Percentiles rank a stretch among this genome's conserved stretches.
phyloP scores from a whole-genome alignment of 2,797 vertebrate species.

The Orientallactaga sibirica region DNA sequence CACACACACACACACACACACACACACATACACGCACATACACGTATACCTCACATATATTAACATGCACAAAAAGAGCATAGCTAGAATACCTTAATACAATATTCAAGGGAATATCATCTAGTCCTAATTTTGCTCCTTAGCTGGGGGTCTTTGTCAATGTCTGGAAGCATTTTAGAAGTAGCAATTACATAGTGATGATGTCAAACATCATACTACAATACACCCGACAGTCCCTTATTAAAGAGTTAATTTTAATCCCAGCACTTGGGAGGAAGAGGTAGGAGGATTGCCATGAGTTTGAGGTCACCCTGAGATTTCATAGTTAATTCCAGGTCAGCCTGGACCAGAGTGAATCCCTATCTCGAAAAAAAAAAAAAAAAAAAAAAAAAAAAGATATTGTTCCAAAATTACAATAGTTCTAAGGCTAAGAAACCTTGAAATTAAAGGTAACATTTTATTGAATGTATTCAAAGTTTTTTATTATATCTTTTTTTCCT shows the following conservation, averaged over 20 bases:
- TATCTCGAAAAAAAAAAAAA: too few relatives aligned
- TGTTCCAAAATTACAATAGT: neutral
- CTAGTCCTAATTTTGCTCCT: neutral
- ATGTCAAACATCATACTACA: neutral
- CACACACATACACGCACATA: too few relatives aligned
- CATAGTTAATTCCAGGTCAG: too few relatives aligned
- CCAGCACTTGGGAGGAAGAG: too few relatives aligned
- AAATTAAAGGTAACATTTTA: neutral
- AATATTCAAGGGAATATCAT: neutral
- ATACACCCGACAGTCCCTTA: neutral
- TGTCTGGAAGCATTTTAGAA: neutral
- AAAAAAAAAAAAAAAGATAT: too few relatives aligned
- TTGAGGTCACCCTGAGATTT: too few relatives aligned
- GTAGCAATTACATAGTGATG: neutral
- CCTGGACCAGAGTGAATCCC: too few relatives aligned
- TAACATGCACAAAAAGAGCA: too few relatives aligned
- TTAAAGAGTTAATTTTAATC: neutral
- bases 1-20: too few relatives aligned
- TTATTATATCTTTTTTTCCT: neutral
- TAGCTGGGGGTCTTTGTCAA: neutral
- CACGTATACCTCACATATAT: too few relatives aligned
- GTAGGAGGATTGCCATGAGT: too few relatives aligned
- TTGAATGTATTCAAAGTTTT: neutral
- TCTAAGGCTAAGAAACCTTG: neutral
- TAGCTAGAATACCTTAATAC: neutral